Evolutionary conservation across 2,888 invertebrate species (phyloP), one percentile per base, ranked within the genome.

Genomic region (Orthonevra nobilis): DNA sequence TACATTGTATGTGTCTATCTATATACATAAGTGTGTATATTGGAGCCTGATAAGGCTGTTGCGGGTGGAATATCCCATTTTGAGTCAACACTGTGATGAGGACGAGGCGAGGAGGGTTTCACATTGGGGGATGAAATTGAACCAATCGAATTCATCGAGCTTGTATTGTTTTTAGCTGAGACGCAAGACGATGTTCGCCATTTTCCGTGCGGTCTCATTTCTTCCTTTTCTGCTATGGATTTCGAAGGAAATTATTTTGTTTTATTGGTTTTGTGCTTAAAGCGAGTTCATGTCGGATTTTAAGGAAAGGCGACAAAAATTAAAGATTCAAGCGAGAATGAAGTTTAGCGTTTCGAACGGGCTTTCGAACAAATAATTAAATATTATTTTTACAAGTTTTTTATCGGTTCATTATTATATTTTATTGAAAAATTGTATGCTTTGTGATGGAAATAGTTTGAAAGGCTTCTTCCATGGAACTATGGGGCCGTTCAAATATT

Each of bases 111-210:
- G 48, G 30, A 48, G 44, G 68, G 42, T 26, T 15, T 34, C 15
- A 66, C 19, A 17, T 10, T 32, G 36, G 50, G 56, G 56, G 69
- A 63, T 44, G 60, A 42, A 50, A 61, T 66, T 56, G 66, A 79
- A 79, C 79, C 79, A 79, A 79, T 79, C 79, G 79, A 68, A 79
- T 73, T 17, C 66, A 54, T 73, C 48, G 66, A 54, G 66, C 52
- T 73, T 15, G 28, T 56, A 79, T 79, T 73, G 66, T 73, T 61
- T 50, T 79, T 30, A 60, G 20, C 15, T 12, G 30, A 19, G 12
- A 46, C 42, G 12, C 34, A 6, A 32, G 32, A 36, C 46, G 17
- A 48, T 40, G 34, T 46, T 48, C 79, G 50, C 73, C 66, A 73
- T 79, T 73, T 73, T 73, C 4, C 15, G 17, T 26, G 2, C 42